Evolutionary conservation across 1,140 invertebrate species (phyloP), one percentile per base, ranked within the genome.

Genomic region (Hypothenemus hampei): DNA sequence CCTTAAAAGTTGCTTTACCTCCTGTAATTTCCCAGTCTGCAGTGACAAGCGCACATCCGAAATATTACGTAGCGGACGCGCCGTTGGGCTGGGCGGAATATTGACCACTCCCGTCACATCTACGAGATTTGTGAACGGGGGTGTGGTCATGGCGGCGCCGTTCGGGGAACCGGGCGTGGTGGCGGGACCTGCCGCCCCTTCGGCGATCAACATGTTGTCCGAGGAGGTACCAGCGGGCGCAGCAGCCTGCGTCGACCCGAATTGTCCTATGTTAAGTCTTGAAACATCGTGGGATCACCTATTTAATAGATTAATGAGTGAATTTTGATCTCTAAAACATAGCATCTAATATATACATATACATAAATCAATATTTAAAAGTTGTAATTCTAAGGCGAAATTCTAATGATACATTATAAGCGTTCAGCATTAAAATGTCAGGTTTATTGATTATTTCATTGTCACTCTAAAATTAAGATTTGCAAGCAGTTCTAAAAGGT

Each of bases 1-100:
- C 62, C 87, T 75, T 65, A 90, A 78, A 65, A 87, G 76, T 46
- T 85, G 73, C 71, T 91, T 91, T 24, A 83, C 80, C 66, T 90
- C 87, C 54, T 84, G 79, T 71, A 86, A 86, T 59, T 82, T 82
- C 41, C 78, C 78, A 60, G 81, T 78, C 66, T 87, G 82, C 54
- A 89, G 68, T 35, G 89, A 72, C 46, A 77, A 73, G 68, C 87
- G 80, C 31, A 90, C 75, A 63, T 91, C 88, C 48, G 78, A 77
- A 72, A 83, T 86, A 39, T 80, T 84, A 72, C 88, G 89, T 64
- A 88, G 76, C 18, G 81, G 76, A 71, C 88, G 88, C 65, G 80
- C 82, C 73, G 75, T 72, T 33, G 66, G 66, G 45, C 66, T 65
- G 6, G 60, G 60, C 5, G 65, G 68, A 18, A 65, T 52, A n/a